Conservation (phyloP, 2,888 invertebrate species). For the Parelbella ahira region DNA sequence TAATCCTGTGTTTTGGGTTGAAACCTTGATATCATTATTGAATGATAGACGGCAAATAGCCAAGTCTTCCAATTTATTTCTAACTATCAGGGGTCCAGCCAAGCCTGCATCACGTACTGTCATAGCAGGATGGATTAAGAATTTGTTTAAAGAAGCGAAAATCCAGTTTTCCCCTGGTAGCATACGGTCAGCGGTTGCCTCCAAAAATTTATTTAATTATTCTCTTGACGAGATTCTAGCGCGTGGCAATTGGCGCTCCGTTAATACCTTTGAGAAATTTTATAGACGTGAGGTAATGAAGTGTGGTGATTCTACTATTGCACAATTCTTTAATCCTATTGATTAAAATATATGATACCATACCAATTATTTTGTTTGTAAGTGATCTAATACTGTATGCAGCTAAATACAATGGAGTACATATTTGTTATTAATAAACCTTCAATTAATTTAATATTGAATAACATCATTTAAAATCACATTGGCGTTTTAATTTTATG, state of each 20-base stretch:
- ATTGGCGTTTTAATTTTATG: constrained; percentile 6
- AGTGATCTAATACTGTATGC: no score
- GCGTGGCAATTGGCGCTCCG: constrained; percentile 18
- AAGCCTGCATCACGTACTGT: constrained; percentile 4
- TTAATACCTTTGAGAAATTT: neutral
- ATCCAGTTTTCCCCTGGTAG: constrained; percentile 30
- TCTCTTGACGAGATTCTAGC: constrained; percentile 7
- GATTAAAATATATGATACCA: no score
- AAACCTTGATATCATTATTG: neutral
- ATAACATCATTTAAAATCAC: neutral
- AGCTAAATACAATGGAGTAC: no score
- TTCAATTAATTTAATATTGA: no score
- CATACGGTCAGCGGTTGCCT: constrained; percentile 24
- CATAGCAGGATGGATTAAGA: constrained; percentile 1
- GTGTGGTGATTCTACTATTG: neutral
- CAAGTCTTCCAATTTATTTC: constrained; percentile 5
- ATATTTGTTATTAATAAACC: no score
- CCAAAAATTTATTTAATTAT: constrained; percentile 3
- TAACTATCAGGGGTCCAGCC: constrained; percentile 2
- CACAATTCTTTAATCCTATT: neutral
- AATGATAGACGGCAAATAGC: constrained; percentile 2
- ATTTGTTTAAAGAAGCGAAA: constrained; percentile 24
- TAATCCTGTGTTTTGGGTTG: constrained; percentile 19
- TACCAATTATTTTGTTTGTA: no score
- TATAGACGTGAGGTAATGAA: constrained; percentile 6